These are phyloP conservation scores for Sinelater perroti DNA, from an alignment of 2,888 invertebrate genomes.

Conservation along the genomic window DNA sequence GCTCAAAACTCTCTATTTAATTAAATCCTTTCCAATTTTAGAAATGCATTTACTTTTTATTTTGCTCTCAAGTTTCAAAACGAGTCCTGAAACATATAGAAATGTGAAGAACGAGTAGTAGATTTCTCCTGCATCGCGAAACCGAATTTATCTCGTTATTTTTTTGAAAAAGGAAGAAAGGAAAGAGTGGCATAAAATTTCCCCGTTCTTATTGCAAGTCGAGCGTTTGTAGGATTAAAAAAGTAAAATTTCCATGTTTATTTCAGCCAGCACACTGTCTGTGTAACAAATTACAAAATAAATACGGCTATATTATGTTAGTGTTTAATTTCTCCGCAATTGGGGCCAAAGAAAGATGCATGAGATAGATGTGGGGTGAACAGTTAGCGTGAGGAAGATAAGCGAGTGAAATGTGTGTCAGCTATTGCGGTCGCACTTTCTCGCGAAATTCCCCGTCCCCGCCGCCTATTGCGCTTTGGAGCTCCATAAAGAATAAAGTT, in stretches of 20 bases:
- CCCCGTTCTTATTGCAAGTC: neutral
- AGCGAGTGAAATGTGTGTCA: slow-evolving; percentile 55
- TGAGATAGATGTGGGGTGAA: slow-evolving; percentile 42
- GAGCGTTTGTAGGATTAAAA: neutral
- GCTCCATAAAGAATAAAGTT: slow-evolving; percentile 32
- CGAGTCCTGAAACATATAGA: too few relatives aligned
- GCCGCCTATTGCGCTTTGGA: slow-evolving; percentile 32
- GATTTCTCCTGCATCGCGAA: too few relatives aligned
- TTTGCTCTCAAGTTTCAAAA: too few relatives aligned
- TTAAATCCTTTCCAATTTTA: slow-evolving; percentile 33
- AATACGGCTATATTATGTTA: slow-evolving; percentile 36
- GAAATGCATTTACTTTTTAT: slow-evolving; percentile 28
- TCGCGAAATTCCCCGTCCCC: slow-evolving; percentile 36
- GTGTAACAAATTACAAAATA: slow-evolving; percentile 39
- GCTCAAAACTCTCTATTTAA: slow-evolving; percentile 34
- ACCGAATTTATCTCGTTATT: too few relatives aligned
- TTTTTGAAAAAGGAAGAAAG: too few relatives aligned
- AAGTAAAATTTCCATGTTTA: slow-evolving; percentile 19
- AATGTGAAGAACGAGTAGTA: too few relatives aligned
- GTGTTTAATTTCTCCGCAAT: slow-evolving; percentile 58
- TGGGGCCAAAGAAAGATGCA: slow-evolving; percentile 59
- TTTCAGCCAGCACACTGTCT: slow-evolving; percentile 25
- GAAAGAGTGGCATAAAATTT: neutral
- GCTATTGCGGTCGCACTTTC: slow-evolving; percentile 48
- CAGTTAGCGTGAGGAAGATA: slow-evolving; percentile 51